Conservation (phyloP, 2,888 invertebrate species). For the Euspilapteryx auroguttella region DNA sequence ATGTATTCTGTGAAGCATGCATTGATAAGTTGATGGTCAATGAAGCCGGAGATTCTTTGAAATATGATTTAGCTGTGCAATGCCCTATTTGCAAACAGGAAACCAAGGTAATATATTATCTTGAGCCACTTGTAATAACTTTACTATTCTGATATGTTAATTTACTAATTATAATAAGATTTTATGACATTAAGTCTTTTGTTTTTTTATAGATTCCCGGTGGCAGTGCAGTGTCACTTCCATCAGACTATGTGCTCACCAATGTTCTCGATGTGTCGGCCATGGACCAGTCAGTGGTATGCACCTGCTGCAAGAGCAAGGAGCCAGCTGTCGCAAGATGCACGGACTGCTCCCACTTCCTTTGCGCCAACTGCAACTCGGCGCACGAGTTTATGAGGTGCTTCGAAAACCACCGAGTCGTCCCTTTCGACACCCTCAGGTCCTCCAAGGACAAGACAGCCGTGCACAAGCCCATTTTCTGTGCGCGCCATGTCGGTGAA, state of each 20-base stretch:
- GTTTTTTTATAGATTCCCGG: slow-evolving; percentile 62
- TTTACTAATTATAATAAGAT: no score
- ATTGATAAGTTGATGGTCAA: slow-evolving; percentile 78
- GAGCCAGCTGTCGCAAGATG: slow-evolving; percentile 93
- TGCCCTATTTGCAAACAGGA: slow-evolving; percentile 86
- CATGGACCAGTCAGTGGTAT: slow-evolving; percentile 73
- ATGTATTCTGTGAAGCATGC: slow-evolving; percentile 93
- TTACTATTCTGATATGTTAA: not conserved
- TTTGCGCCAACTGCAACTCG: slow-evolving; percentile 92
- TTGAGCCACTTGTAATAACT: not conserved
- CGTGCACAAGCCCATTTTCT: slow-evolving; percentile 88
- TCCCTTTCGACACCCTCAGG: slow-evolving; percentile 84
- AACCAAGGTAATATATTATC: slow-evolving; percentile 65
- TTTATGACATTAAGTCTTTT: no score
- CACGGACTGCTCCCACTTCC: slow-evolving; percentile 91
- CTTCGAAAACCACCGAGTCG: slow-evolving; percentile 92
- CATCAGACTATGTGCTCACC: slow-evolving; percentile 84
- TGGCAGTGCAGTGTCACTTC: slow-evolving; percentile 78
- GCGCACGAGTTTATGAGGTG: slow-evolving; percentile 97
- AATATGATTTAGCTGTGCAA: slow-evolving; percentile 65
- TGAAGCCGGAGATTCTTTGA: slow-evolving; percentile 69
- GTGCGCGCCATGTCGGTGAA: slow-evolving; percentile 79
- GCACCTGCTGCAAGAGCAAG: slow-evolving; percentile 95
- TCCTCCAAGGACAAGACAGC: slow-evolving; percentile 77
- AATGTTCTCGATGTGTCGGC: slow-evolving; percentile 83